Evolutionary conservation across 2,797 vertebrate species (phyloP).

Genomic region (Hemibagrus guttatus): DNA sequence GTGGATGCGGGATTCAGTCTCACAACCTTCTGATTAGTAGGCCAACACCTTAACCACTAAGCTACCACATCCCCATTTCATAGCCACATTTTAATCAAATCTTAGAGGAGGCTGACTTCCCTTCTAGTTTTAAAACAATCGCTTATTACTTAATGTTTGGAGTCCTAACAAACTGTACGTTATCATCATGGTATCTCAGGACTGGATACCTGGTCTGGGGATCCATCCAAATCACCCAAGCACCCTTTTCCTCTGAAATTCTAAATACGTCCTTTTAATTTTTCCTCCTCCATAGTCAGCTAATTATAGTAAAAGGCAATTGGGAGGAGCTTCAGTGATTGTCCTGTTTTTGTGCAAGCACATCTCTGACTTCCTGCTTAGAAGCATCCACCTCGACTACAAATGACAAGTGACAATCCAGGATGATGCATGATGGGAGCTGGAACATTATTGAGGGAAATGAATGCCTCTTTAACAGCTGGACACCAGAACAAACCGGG

Average conservation of each 20-base stretch:
- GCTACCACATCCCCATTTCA: not conserved
- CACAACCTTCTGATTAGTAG: too few species aligned
- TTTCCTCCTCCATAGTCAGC: not conserved
- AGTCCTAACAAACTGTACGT: not conserved
- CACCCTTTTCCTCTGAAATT: not conserved
- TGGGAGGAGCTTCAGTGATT: not conserved
- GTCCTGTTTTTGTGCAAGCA: not conserved
- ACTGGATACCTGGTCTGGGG: not conserved
- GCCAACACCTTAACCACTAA: too few species aligned
- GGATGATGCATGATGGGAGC: not conserved
- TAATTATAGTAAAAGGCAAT: not conserved
- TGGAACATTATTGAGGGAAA: not conserved
- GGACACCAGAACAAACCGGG: not conserved
- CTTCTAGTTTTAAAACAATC: not conserved
- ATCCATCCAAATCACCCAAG: not conserved
- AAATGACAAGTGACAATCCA: not conserved
- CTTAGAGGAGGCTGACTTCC: not conserved
- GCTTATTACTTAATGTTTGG: not conserved
- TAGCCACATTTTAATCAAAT: too few species aligned
- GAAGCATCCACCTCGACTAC: not conserved
- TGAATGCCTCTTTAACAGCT: constrained; percentile 12
- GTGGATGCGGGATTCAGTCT: too few species aligned
- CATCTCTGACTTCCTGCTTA: not conserved
- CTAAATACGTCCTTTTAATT: not conserved
- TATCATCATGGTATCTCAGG: not conserved